Conservation (phyloP, 2,113 vertebrate genomes). For the Haplochromis vanheusdeni region DNA sequence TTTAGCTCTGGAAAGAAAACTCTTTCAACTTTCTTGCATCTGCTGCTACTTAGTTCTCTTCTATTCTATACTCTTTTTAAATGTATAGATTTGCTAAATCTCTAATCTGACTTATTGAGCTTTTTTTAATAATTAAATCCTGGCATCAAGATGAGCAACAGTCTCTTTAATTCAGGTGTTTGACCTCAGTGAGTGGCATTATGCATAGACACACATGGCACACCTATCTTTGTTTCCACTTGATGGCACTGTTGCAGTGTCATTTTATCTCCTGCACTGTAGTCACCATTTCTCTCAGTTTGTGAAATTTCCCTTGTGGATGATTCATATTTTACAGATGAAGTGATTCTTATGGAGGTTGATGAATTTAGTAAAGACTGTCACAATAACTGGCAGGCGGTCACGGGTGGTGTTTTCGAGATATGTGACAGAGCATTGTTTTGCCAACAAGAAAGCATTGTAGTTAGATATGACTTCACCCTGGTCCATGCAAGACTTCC, state of each 20-base stretch:
- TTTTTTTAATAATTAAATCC: not conserved
- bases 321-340: slow-evolving; percentile 37
- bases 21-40: not conserved
- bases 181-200: not conserved
- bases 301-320: slow-evolving; percentile 35
- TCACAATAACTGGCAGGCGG: not conserved
- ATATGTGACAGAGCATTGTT: not conserved
- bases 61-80: not conserved
- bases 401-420: not conserved
- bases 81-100: not conserved
- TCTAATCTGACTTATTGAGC: not conserved
- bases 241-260: slow-evolving; percentile 59
- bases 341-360: not conserved
- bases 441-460: not conserved
- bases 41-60: not conserved
- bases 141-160: slow-evolving; percentile 11
- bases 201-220: not conserved
- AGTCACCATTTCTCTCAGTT: not conserved
- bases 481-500: not conserved
- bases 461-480: not conserved
- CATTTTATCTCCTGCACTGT: not conserved
- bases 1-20: not conserved
- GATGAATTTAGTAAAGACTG: slow-evolving; percentile 2
- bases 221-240: slow-evolving; percentile 39
- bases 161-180: not conserved